A percentile compares a stretch with the other conserved stretches of the same genome.
phyloP scores from a whole-genome alignment of 2,888 invertebrate genomes.

The Napeogenes inachia region DNA sequence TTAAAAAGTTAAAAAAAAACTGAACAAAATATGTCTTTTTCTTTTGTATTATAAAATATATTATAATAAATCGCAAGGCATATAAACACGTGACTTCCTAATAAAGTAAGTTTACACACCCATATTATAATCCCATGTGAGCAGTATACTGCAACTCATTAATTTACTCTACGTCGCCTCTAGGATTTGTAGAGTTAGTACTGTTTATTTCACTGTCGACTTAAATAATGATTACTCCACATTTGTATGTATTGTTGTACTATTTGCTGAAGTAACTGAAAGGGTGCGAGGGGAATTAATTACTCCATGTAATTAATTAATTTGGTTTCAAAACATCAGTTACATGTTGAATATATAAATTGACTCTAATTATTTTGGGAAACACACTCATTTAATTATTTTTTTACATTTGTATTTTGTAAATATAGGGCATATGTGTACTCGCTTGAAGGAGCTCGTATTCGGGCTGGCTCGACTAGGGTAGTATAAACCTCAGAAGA shows the following conservation, averaged over 20 bases:
- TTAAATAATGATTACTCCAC: constrained; percentile 49
- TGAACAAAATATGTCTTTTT: neutral
- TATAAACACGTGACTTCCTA: constrained; percentile 32
- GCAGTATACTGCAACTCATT: constrained; percentile 55
- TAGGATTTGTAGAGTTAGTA: constrained; percentile 63
- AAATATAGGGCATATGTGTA: no score
- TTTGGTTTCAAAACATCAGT: neutral
- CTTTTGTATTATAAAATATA: neutral
- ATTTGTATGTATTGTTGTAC: constrained; percentile 34
- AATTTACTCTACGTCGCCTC: constrained; percentile 54
- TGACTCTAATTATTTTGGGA: no score
- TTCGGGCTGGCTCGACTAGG: no score
- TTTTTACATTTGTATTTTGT: no score
- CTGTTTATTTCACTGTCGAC: constrained; percentile 59
- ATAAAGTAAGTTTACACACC: constrained; percentile 54
- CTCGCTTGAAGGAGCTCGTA: no score
- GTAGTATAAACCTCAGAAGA: no score
- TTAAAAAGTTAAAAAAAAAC: neutral
- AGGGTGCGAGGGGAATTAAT: constrained; percentile 1
- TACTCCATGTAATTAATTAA: neutral
- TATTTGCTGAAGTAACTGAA: constrained; percentile 1
- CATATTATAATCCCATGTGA: constrained; percentile 55
- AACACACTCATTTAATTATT: no score
- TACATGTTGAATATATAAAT: no score
- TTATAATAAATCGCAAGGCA: constrained; percentile 6